Percentiles rank a stretch among this genome's conserved stretches.
These are phyloP conservation scores for Gephyroberyx darwinii DNA, from an alignment of 2,797 vertebrate species.

Conservation along the genomic window DNA sequence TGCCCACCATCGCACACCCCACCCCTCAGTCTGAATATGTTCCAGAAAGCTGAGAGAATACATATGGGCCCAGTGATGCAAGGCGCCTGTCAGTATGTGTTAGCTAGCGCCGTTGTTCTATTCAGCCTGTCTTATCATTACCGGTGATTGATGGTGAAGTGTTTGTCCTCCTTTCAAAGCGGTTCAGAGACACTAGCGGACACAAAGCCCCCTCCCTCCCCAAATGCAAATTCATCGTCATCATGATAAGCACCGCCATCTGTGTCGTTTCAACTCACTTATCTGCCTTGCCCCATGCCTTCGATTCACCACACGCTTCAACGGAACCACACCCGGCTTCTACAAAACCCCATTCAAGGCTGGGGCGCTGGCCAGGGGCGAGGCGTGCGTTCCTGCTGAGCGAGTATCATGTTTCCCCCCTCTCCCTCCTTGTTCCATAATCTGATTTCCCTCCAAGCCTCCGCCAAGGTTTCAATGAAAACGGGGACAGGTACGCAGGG, in stretches of 20 bases:
- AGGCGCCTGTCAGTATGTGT: slow-evolving; percentile 48
- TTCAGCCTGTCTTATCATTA: slow-evolving; percentile 68
- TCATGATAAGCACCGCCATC: slow-evolving; percentile 74
- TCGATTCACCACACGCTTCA: slow-evolving; percentile 64
- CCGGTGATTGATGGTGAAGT: slow-evolving; percentile 79
- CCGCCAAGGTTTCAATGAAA: slow-evolving; percentile 62
- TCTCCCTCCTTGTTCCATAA: slow-evolving; percentile 66
- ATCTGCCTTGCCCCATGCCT: slow-evolving; percentile 64
- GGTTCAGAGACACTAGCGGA: slow-evolving; percentile 51
- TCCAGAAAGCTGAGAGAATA: slow-evolving; percentile 54
- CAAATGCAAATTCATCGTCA: slow-evolving; percentile 77
- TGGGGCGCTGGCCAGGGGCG: slow-evolving; percentile 54
- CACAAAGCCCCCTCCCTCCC: slow-evolving; percentile 33
- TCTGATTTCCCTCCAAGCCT: slow-evolving; percentile 73
- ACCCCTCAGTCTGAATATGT: slow-evolving; percentile 53
- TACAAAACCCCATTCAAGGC: slow-evolving; percentile 50
- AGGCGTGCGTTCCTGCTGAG: slow-evolving; percentile 62
- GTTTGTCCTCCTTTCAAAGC: slow-evolving; percentile 73
- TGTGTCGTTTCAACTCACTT: slow-evolving; percentile 75
- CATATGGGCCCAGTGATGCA: slow-evolving; percentile 36
- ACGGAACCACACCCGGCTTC: slow-evolving; percentile 60
- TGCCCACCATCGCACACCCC: background rate
- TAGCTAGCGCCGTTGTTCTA: slow-evolving; percentile 30
- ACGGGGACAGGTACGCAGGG: slow-evolving; percentile 69
- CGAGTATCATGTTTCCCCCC: slow-evolving; percentile 72